Evolutionary conservation across 2,797 vertebrate genomes (phyloP).

Genomic region (Lophotriccus pileatus): DNA sequence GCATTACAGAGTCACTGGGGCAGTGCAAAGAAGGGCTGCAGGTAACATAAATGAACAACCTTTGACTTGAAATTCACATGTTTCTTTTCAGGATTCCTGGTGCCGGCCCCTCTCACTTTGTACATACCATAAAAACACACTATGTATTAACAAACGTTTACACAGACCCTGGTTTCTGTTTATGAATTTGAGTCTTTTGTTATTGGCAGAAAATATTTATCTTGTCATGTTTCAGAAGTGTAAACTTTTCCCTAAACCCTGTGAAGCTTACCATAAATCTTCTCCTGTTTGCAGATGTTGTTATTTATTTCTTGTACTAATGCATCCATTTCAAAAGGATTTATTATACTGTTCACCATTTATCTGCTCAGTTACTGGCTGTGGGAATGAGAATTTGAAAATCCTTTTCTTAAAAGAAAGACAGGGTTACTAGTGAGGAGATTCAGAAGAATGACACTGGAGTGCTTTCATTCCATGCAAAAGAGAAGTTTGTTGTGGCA

Average conservation of each 20-base stretch:
- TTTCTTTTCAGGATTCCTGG: neutral
- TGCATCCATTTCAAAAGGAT: neutral
- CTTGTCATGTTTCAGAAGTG: neutral
- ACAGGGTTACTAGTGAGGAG: neutral
- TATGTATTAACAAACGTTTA: neutral
- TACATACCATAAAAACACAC: neutral
- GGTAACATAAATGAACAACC: neutral
- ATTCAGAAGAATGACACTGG: neutral
- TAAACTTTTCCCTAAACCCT: neutral
- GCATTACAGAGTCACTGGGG: neutral
- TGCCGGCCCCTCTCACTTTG: accelerated
- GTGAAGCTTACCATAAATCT: neutral
- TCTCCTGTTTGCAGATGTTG: neutral
- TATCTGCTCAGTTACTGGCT: neutral
- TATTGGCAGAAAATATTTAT: neutral
- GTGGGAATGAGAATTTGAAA: neutral
- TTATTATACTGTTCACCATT: neutral
- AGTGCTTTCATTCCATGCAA: neutral
- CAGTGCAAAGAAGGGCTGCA: neutral
- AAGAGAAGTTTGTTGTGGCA: neutral
- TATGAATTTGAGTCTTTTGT: neutral
- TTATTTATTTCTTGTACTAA: neutral
- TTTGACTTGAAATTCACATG: neutral
- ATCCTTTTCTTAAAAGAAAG: neutral
- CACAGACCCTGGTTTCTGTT: neutral